A percentile compares a stretch with the other conserved stretches of the same genome.
phyloP scores from a whole-genome alignment of 2,113 vertebrate genomes.

The Pollimyrus isidori region DNA sequence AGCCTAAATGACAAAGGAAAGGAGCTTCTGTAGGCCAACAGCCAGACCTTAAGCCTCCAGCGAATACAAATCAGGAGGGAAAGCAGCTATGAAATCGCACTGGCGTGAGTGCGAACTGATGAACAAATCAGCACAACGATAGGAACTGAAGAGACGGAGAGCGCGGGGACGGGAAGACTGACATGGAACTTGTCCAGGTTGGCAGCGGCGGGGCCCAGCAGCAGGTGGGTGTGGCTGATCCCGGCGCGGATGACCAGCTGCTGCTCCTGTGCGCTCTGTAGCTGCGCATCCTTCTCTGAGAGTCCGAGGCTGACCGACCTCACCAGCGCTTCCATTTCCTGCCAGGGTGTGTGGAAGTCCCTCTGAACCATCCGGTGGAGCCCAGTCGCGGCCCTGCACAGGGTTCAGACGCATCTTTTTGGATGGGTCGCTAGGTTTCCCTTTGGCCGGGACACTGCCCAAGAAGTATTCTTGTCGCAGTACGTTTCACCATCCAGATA shows the following conservation, averaged over 20 bases:
- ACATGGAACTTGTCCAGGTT: slow-evolving; percentile 61
- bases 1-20: background rate
- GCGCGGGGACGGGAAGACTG: slow-evolving; percentile 31
- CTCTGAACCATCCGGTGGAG: slow-evolving; percentile 54
- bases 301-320: slow-evolving; percentile 39
- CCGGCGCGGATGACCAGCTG: slow-evolving; percentile 39
- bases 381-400: slow-evolving; percentile 58
- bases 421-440: background rate
- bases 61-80: background rate
- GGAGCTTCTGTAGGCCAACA: background rate
- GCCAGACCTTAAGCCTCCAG: background rate
- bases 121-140: background rate
- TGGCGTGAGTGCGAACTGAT: background rate
- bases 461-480: background rate
- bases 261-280: slow-evolving; percentile 48
- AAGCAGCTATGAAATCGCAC: background rate
- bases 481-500: background rate
- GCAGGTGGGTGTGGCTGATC: slow-evolving; percentile 47
- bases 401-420: background rate
- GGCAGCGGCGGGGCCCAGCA: slow-evolving; percentile 51
- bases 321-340: slow-evolving; percentile 38
- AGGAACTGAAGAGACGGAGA: background rate
- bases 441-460: background rate
- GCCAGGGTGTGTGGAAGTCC: slow-evolving; percentile 54
- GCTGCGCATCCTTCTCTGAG: slow-evolving; percentile 25